Base-by-base conservation (phyloP, 2,888 invertebrate species). In the Eristalinus sepulchralis region DNA sequence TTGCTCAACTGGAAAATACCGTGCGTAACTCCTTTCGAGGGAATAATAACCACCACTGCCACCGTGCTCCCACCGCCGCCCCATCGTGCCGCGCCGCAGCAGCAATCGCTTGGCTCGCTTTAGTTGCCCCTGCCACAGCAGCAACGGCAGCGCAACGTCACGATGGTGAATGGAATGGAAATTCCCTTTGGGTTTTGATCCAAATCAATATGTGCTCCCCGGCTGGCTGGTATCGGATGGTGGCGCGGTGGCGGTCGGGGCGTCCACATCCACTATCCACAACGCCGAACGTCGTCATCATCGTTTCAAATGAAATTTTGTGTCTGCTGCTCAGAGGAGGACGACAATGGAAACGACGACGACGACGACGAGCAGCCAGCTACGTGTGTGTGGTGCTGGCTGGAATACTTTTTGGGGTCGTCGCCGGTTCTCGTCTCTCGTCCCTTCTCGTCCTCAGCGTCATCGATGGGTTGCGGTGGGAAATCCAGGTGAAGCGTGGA, bases 181-280 rank as follows among this genome's bases (percentile, higher is more conserved):
- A 83, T 83, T 86, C 83, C 86, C 82, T 79, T 75, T 75, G 83
- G 83, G 75, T 78, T 83, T 79, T 86, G 83, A 86, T 86, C 83
- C 83, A 83, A 86, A 86, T 86, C 86, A 86, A 83, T 86, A 83
- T 86, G 83, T 83, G 78, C 75, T 17, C 47, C 22, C 57, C 57
- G 10, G 24, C 11, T 62, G 47, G 47, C 66, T 70, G 72, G 72
- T 70, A 60, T 64, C 67, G 55, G 33, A 2, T 5, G 5, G 27
- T 3, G 27, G 27, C 27, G 27, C 27, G 5, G 27, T 27, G 27
- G 53, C 39, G 59, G 39, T 64, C 39, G 39, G 17, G 36, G 63
- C 17, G 39, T n/a, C 31, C 31, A 55, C 63, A 53, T 64, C 64
- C 53, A 64, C 22, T 33, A 11, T 55, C 57, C 55, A 71, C 77